Evolutionary conservation across 2,797 vertebrate species (phyloP).

Genomic region (Enteromius thamalakanensis): DNA sequence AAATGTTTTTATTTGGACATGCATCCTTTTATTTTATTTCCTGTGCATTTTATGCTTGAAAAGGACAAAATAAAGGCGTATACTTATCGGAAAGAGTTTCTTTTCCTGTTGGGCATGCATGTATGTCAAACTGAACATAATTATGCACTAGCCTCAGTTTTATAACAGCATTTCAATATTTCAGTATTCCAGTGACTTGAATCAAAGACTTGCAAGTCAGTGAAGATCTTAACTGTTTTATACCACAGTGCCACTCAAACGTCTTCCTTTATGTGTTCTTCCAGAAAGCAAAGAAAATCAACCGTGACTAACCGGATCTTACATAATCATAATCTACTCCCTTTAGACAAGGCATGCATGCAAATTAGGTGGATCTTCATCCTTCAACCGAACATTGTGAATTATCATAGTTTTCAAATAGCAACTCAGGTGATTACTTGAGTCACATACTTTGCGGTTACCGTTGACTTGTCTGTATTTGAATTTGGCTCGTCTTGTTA

Average conservation of each 20-base stretch:
- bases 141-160: constrained; percentile 4
- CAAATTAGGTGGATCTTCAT: background rate
- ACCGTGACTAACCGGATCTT: background rate
- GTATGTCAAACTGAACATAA: background rate
- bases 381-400: background rate
- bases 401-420: constrained; percentile 46
- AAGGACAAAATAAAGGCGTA: constrained; percentile 25
- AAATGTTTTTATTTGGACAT: constrained; percentile 21
- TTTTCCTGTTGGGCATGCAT: background rate
- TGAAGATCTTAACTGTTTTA: constrained; percentile 10
- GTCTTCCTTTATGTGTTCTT: constrained; percentile 4
- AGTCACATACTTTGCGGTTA: constrained; percentile 20
- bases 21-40: background rate
- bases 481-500: constrained; percentile 45
- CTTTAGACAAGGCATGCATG: constrained; percentile 8
- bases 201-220: constrained; percentile 12
- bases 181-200: background rate
- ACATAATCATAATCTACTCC: constrained; percentile 13
- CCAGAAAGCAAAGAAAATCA: background rate
- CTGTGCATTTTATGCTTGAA: constrained; percentile 25
- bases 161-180: constrained; percentile 31
- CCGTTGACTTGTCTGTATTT: constrained; percentile 49
- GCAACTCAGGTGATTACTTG: constrained; percentile 19
- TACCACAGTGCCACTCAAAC: constrained; percentile 3
- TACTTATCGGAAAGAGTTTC: constrained; percentile 26